Evolutionary conservation across 2,797 vertebrate species (phyloP).

Genomic region (Brotula barbata): DNA sequence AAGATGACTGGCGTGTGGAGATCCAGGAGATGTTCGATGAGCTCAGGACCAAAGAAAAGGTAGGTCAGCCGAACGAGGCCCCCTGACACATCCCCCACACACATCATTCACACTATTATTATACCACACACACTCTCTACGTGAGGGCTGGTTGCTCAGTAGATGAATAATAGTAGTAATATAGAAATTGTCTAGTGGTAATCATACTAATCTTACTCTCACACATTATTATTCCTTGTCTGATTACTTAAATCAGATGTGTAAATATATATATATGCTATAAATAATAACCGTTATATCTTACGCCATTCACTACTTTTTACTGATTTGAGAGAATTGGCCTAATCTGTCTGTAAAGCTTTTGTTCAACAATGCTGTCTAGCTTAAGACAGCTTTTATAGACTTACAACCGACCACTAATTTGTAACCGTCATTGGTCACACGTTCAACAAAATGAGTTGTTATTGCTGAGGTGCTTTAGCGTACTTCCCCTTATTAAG

Average conservation of each 20-base stretch:
- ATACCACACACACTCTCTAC: background rate
- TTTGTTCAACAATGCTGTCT: background rate
- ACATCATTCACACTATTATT: background rate
- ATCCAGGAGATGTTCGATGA: conserved; percentile 98
- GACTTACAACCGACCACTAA: conserved; percentile 34
- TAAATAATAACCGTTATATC: too few relatives aligned
- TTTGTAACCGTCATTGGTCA: conserved; percentile 58
- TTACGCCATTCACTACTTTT: too few relatives aligned
- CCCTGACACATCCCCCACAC: background rate
- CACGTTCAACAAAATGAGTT: conserved; percentile 59
- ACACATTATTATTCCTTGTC: too few relatives aligned
- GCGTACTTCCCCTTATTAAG: conserved; percentile 68
- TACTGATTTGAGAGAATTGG: too few relatives aligned
- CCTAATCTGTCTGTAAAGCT: too few relatives aligned
- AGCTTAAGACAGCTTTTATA: conserved; percentile 19
- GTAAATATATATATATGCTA: too few relatives aligned
- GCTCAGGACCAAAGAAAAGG: conserved; percentile 95
- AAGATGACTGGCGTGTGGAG: conserved; percentile 97
- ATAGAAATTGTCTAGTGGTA: too few relatives aligned
- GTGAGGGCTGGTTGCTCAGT: background rate
- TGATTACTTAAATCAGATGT: too few relatives aligned
- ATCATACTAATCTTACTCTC: too few relatives aligned
- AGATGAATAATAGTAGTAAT: too few relatives aligned
- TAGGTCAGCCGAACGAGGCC: conserved; percentile 52
- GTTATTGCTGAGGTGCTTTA: conserved; percentile 57